Evolutionary conservation across 2,797 vertebrate species (phyloP).

Genomic region (Labeo calbasu): DNA sequence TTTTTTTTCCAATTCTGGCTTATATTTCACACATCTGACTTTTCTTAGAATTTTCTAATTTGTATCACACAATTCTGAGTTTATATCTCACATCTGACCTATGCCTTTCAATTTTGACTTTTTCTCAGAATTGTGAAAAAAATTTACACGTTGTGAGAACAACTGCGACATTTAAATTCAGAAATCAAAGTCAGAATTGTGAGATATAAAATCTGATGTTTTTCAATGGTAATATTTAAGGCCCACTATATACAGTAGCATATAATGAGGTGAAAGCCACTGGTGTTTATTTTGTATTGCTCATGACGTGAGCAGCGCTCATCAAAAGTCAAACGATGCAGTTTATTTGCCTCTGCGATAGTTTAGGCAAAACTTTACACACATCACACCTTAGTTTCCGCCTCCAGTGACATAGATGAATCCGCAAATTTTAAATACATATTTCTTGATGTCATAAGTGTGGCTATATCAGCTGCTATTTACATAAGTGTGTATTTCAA

Average conservation of each 20-base stretch:
- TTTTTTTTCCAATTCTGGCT: too few relatives aligned
- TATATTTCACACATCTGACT: too few relatives aligned
- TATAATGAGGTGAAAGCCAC: not conserved
- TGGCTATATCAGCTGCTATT: slow-evolving; percentile 39
- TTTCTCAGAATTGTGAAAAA: not conserved
- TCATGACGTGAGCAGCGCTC: not conserved
- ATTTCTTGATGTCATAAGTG: slow-evolving; percentile 31
- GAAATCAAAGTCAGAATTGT: not conserved
- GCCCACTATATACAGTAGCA: too few relatives aligned
- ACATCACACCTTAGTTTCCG: slow-evolving; percentile 40
- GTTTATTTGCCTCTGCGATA: slow-evolving; percentile 36
- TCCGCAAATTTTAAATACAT: slow-evolving; percentile 26
- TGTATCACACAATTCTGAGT: too few relatives aligned
- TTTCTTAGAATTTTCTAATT: too few relatives aligned
- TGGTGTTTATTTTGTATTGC: not conserved
- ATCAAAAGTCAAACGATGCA: slow-evolving; percentile 24
- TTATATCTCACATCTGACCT: too few relatives aligned
- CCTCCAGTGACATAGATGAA: slow-evolving; percentile 44
- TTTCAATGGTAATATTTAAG: not conserved
- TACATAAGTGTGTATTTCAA: not conserved
- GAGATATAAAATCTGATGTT: too few relatives aligned
- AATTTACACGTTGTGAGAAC: not conserved
- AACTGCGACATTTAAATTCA: not conserved
- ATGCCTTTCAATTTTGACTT: too few relatives aligned
- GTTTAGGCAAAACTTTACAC: slow-evolving; percentile 41